Conservation (phyloP, 2,797 vertebrate genomes). For the Pantherophis alleghaniensis region DNA sequence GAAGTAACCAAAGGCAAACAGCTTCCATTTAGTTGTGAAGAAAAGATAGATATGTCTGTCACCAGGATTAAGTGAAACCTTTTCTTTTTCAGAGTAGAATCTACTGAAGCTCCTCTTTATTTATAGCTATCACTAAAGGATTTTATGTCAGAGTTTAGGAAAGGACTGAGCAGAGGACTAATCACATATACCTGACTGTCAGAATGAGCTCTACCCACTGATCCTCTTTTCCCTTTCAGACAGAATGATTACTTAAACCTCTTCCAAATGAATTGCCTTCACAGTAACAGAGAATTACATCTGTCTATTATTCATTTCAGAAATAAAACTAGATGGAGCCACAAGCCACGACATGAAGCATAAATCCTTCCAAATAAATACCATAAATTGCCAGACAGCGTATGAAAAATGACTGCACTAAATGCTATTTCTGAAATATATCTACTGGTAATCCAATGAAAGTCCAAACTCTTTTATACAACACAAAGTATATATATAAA, state of each 20-base stretch:
- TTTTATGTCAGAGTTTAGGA: not conserved
- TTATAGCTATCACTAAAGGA: conserved; percentile 18
- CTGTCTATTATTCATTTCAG: not conserved
- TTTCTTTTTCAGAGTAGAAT: not conserved
- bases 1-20: not conserved
- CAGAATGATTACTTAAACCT: conserved; percentile 1
- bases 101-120: conserved; percentile 17
- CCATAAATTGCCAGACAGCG: not conserved
- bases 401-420: not conserved
- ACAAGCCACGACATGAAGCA: not conserved
- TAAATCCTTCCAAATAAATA: conserved; percentile 7
- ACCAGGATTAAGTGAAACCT: not conserved
- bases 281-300: not conserved
- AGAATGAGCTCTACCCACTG: not conserved
- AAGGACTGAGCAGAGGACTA: conserved; percentile 7
- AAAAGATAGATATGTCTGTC: not conserved
- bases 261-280: not conserved
- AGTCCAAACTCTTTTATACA: not conserved
- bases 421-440: not conserved
- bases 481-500: not conserved
- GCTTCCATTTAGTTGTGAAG: not conserved
- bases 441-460: not conserved
- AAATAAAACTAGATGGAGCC: not conserved
- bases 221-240: conserved; percentile 4
- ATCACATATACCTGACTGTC: not conserved